phyloP scores from a whole-genome alignment of 2,113 vertebrate genomes.

The Mormyrus lacerda region DNA sequence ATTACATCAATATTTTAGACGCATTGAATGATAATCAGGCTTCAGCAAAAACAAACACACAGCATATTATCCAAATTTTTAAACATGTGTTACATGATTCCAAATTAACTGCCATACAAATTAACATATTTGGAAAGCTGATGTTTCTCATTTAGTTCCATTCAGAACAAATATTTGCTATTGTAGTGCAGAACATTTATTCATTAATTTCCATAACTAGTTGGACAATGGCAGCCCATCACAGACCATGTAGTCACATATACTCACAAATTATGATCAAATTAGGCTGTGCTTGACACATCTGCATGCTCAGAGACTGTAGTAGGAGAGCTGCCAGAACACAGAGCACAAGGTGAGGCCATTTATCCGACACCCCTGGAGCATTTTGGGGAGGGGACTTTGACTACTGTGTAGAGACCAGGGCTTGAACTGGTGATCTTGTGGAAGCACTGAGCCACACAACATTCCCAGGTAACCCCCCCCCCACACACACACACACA shows the following conservation, averaged over 20 bases:
- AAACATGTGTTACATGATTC: neutral
- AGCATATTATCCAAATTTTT: neutral
- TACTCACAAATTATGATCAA: neutral
- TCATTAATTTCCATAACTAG: neutral
- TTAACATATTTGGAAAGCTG: constrained; percentile 2
- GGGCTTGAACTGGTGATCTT: neutral
- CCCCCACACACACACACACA: too few relatives aligned
- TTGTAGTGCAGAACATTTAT: neutral
- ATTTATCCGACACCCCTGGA: neutral
- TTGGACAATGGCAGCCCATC: neutral
- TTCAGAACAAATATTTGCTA: neutral
- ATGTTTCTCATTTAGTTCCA: neutral
- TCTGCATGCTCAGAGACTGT: neutral
- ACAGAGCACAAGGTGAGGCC: neutral
- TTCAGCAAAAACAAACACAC: neutral
- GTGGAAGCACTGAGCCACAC: neutral
- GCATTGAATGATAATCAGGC: neutral
- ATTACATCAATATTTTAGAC: neutral
- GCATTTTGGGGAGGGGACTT: neutral
- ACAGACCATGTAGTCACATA: neutral
- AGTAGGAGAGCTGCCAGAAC: neutral
- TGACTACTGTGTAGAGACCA: neutral
- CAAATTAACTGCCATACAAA: neutral
- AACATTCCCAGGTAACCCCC: neutral
- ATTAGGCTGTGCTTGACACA: neutral